A percentile compares a stretch with the other conserved stretches of the same genome.
Conservation (phyloP, 1,140 invertebrate genomes). For the Habropoda laboriosa region DNA sequence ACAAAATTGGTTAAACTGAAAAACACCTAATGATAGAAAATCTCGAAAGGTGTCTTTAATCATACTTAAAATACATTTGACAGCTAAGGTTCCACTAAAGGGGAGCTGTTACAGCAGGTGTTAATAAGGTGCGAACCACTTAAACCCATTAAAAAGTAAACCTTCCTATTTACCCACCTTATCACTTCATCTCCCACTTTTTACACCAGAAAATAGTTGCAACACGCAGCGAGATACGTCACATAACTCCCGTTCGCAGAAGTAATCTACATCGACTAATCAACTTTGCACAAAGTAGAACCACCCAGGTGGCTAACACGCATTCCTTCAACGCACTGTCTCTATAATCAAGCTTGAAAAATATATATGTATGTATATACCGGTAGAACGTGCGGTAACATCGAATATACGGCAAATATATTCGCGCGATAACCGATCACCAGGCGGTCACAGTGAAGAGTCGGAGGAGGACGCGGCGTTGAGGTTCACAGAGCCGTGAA, state of each 20-base stretch:
- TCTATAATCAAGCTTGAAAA: no score
- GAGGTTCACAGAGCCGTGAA: constrained; percentile 43
- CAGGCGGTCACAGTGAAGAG: not conserved
- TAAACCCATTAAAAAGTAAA: not conserved
- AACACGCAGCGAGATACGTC: not conserved
- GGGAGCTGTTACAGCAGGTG: no score
- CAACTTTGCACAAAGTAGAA: not conserved
- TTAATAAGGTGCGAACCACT: not conserved
- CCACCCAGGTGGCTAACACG: not conserved
- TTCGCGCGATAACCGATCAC: constrained; percentile 6
- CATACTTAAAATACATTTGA: no score
- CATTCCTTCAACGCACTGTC: no score
- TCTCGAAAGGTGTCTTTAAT: no score
- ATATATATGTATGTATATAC: not conserved
- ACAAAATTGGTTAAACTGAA: no score
- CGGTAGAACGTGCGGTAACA: not conserved
- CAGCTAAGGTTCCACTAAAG: no score
- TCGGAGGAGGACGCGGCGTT: not conserved
- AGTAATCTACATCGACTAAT: not conserved
- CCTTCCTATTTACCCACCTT: not conserved
- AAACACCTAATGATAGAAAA: no score
- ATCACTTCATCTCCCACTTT: not conserved
- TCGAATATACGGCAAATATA: not conserved
- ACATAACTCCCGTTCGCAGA: not conserved
- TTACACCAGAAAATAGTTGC: not conserved